Conservation (phyloP, 1,140 invertebrate genomes). For the Grapholita molesta region DNA sequence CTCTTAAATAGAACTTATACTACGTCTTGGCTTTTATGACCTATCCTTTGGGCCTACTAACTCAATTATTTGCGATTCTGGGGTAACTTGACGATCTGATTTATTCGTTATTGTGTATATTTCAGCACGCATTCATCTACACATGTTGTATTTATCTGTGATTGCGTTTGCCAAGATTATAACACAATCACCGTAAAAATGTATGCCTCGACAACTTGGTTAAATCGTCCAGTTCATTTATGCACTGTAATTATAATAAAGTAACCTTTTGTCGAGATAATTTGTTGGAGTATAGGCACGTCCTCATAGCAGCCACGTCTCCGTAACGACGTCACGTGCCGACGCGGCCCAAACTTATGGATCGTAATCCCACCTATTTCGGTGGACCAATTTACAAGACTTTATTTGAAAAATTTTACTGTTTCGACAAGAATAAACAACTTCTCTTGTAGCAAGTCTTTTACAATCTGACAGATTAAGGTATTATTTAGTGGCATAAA, state of each 20-base stretch:
- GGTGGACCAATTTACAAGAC: background rate
- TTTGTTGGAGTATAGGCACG: background rate
- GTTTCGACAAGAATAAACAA: background rate
- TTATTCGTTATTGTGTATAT: no score
- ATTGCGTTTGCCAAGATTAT: no score
- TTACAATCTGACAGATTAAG: background rate
- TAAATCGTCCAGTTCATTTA: background rate
- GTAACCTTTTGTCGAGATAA: background rate
- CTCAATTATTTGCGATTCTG: no score
- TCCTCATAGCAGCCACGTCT: background rate
- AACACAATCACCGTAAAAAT: no score
- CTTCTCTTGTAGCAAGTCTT: background rate
- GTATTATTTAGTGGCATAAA: background rate
- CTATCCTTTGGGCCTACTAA: no score
- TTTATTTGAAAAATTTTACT: background rate
- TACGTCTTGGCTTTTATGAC: no score
- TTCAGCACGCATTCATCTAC: no score
- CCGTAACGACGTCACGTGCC: slow-evolving; percentile 1
- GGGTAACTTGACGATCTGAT: no score
- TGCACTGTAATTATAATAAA: background rate
- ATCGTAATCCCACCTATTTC: background rate
- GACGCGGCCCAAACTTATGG: slow-evolving; percentile 1
- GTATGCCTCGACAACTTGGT: background rate
- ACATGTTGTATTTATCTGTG: no score
- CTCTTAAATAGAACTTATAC: no score